phyloP scores from a whole-genome alignment of 2,113 vertebrate genomes.

The Vulpes lagopus region DNA sequence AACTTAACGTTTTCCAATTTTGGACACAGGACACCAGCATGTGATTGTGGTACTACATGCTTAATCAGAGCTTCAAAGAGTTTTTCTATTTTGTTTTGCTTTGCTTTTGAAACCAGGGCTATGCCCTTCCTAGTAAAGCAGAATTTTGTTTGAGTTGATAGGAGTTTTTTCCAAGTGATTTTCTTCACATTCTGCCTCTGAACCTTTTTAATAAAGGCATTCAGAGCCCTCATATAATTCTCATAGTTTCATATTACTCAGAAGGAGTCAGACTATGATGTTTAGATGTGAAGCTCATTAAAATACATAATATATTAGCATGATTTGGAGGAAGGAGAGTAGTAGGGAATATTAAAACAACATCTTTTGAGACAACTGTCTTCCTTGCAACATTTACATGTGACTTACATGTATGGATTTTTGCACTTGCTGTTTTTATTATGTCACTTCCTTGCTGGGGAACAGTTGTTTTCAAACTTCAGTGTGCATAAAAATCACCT shows the following conservation, averaged over 20 bases:
- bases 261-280: slow-evolving; percentile 12
- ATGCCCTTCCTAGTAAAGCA: slow-evolving; percentile 46
- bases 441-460: neutral
- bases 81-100: slow-evolving; percentile 52
- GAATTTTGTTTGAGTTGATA: slow-evolving; percentile 24
- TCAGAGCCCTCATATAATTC: slow-evolving; percentile 17
- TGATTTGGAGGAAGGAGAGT: neutral
- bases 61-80: slow-evolving; percentile 68
- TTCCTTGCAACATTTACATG: neutral
- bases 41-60: slow-evolving; percentile 31
- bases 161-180: slow-evolving; percentile 25
- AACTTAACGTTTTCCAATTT: slow-evolving; percentile 45
- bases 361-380: neutral
- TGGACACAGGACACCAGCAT: neutral
- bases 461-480: slow-evolving; percentile 8
- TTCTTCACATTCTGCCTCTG: neutral
- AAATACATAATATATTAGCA: neutral
- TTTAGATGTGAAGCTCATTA: slow-evolving; percentile 53
- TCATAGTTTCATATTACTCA: slow-evolving; percentile 39
- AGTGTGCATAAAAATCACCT: neutral
- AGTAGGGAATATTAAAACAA: neutral
- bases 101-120: slow-evolving; percentile 35
- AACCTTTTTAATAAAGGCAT: slow-evolving; percentile 20
- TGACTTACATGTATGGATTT: neutral
- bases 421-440: neutral